phyloP scores from a whole-genome alignment of 2,113 vertebrate genomes.

The Myodes glareolus region DNA sequence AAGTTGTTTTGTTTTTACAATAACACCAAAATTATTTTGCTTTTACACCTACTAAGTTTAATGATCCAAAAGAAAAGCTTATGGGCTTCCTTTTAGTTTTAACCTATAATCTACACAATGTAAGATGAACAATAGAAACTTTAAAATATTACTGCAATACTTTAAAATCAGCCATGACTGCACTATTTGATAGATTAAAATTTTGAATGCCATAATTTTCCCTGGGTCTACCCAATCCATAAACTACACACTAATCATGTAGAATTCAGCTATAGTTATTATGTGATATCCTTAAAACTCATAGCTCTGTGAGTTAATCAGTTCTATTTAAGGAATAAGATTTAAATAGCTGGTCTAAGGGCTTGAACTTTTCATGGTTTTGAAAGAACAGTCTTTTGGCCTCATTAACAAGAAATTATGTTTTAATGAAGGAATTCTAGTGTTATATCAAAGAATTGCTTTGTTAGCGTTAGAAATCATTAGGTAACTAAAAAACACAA shows the following conservation, averaged over 20 bases:
- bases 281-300: neutral
- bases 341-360: neutral
- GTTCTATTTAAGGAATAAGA: conserved; percentile 33
- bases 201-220: conserved; percentile 18
- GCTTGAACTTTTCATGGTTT: conserved; percentile 39
- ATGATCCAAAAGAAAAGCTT: conserved; percentile 46
- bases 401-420: conserved; percentile 54
- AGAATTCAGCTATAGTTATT: neutral
- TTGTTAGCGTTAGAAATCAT: conserved; percentile 49
- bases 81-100: neutral
- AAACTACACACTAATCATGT: neutral
- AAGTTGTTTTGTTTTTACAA: conserved; percentile 5
- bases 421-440: conserved; percentile 16
- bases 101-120: neutral
- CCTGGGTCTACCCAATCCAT: neutral
- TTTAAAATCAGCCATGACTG: conserved; percentile 34
- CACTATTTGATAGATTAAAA: conserved; percentile 2
- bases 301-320: neutral
- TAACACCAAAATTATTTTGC: conserved; percentile 37
- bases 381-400: conserved; percentile 31
- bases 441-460: conserved; percentile 26
- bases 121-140: conserved; percentile 9
- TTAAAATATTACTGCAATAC: conserved; percentile 20
- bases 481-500: conserved; percentile 22
- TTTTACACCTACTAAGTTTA: conserved; percentile 16